Evolutionary conservation across 2,888 invertebrate species (phyloP).

Genomic region (Cheilosia soror): DNA sequence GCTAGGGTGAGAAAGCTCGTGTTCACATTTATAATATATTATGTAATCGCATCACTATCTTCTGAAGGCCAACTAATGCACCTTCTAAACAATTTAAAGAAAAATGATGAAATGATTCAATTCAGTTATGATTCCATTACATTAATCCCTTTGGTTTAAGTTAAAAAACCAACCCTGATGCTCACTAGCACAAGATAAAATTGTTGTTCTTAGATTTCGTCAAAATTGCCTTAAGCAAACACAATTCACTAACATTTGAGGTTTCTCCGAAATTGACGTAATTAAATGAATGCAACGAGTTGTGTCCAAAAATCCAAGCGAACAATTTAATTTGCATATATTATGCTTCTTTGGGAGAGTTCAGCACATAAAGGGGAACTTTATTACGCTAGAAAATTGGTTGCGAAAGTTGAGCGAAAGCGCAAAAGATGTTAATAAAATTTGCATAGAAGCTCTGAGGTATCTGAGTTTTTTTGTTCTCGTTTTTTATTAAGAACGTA

Average conservation of each 20-base stretch:
- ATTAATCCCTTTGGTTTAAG: too few species aligned
- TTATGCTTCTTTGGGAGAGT: constrained; percentile 38
- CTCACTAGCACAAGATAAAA: neutral
- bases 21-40: too few species aligned
- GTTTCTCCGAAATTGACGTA: neutral
- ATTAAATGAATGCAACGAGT: constrained; percentile 2
- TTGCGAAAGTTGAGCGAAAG: constrained; percentile 29
- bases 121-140: too few species aligned
- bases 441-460: constrained; percentile 41
- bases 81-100: too few species aligned
- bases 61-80: too few species aligned
- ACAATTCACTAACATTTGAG: neutral
- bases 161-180: neutral
- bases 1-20: too few species aligned
- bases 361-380: constrained; percentile 19
- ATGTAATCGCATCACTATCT: too few species aligned
- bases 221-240: neutral
- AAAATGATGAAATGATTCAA: too few species aligned
- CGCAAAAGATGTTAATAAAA: constrained; percentile 30
- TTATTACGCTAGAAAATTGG: constrained; percentile 29
- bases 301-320: neutral
- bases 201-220: neutral
- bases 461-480: constrained; percentile 7
- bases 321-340: constrained; percentile 42
- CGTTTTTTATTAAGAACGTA: neutral